Evolutionary conservation across 2,113 vertebrate species (phyloP).

Genomic region (Lasiurus borealis): DNA sequence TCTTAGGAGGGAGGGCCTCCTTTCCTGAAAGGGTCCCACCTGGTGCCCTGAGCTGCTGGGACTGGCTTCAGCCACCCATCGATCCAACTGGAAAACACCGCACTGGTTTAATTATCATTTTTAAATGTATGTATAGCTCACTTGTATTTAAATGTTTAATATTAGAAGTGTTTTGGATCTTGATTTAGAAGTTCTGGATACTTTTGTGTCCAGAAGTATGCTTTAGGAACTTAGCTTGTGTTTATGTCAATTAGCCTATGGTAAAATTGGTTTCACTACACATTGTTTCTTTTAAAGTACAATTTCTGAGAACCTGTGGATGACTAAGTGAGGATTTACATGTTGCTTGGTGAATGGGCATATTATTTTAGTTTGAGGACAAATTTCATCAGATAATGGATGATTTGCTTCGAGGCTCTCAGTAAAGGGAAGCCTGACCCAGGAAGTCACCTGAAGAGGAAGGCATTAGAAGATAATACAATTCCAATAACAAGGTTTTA

Average conservation of each 20-base stretch:
- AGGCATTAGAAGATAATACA: not conserved
- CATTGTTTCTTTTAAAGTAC: no score
- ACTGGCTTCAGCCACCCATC: not conserved
- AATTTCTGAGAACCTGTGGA: not conserved
- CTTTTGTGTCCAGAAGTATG: not conserved
- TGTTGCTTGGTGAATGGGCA: not conserved
- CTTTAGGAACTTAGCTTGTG: no score
- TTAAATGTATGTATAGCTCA: not conserved
- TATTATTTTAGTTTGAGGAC: constrained; percentile 20
- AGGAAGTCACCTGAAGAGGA: not conserved
- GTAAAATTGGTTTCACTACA: not conserved
- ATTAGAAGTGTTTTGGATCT: not conserved
- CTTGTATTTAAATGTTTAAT: not conserved
- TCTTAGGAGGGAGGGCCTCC: not conserved
- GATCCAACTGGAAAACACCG: not conserved
- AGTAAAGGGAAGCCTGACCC: not conserved
- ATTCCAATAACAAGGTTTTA: not conserved
- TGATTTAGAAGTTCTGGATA: not conserved
- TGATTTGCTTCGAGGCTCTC: not conserved
- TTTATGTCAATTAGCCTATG: not conserved
- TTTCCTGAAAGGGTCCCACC: not conserved
- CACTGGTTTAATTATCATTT: not conserved
- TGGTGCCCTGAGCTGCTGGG: no score
- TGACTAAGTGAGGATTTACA: not conserved
- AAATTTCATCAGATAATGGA: not conserved